Base-by-base conservation (phyloP, 2,797 vertebrate genomes). In the Lindbergichthys nudifrons region DNA sequence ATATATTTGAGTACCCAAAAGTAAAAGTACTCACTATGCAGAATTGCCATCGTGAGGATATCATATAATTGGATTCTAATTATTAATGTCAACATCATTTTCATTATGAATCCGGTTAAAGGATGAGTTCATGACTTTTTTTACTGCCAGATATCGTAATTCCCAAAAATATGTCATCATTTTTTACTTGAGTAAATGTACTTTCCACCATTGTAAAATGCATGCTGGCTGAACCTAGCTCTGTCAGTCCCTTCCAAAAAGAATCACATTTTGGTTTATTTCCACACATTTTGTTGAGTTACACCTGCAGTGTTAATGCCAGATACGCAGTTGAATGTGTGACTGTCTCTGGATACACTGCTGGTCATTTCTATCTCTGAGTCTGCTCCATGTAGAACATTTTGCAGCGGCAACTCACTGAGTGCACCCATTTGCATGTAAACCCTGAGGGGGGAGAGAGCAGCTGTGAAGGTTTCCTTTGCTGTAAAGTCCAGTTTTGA, bases 401-500 rank as follows among this genome's bases (percentile, higher is more conserved):
- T 88, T 78, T 75, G 56, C 68, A 60, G 78, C 71, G 64, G 81
- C 70, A 54, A 82, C 79, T 83, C 78, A 65, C 70, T 14, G 53
- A 75, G 75, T 75, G 73, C 72, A 69, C 80, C 75, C 73, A 73
- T 82, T 87, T 85, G 59, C 32, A 36, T 36, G 32, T 36, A 43
- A 82, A 21, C 54, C 82, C 75, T 30, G 50, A 42, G 64, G 64
- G 45, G 30, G 23, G 21, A n/a, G 13, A 21, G 65, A 63, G 73
- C 73, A 83, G 74, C 74, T 79, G 85, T 36, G 77, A 78, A 78
- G 79, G 63, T 65, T 79, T 56, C 63, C 68, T 84, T 45, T 48
- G 53, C 73, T 72, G 39, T 64, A 19, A 82, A 79, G 86, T 89
- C 85, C 86, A 64, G 85, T 78, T 85, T 71, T 70, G 65, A 77